Evolutionary conservation across 2,888 invertebrate species (phyloP), one percentile per base, ranked within the genome.

Genomic region (Julus scandinavius): DNA sequence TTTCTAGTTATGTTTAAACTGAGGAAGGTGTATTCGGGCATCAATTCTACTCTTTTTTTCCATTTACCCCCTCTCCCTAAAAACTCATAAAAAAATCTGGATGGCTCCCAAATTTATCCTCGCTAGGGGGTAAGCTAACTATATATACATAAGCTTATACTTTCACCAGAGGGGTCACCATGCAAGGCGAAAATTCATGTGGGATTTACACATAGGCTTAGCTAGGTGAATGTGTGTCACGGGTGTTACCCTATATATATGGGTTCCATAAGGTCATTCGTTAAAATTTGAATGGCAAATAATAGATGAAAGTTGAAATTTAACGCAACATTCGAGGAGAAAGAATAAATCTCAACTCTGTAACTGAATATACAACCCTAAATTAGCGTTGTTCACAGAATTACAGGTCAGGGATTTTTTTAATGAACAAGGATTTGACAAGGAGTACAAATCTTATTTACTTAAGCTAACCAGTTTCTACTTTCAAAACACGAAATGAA

Each of bases 141-240:
- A 72, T 72, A 72, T 72, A 63, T 63, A 63, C 63, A 72, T 72
- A 72, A 72, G 72, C 72, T 72, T 29, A 72, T 72, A 72, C 72
- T 72, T 72, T 72, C 72, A 29, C 72, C 9, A 72, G 72, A 72
- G 29, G 72, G 72, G 72, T 72, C 72, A 72, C 72, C 72, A 63
- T 5, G 63, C 63, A 5, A 63, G 63, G 63, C 63, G 45, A 72
- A 72, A 72, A 72, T 72, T 72, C 72, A 72, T 72, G 3, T 72
- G 72, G 72, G 72, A 72, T 72, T 45, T 72, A 72, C 72, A 72
- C 29, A 72, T 11, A 29, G 29, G 29, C 29, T 72, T 29, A 72
- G 29, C 72, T 72, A 72, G 72, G 72, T 29, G 72, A 72, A 72
- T 72, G n/a, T 72, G 72, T 72, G 72, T 72, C 72, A 72, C 72